Conservation (phyloP, 2,113 vertebrate genomes). For the Bubo scandiacus region DNA sequence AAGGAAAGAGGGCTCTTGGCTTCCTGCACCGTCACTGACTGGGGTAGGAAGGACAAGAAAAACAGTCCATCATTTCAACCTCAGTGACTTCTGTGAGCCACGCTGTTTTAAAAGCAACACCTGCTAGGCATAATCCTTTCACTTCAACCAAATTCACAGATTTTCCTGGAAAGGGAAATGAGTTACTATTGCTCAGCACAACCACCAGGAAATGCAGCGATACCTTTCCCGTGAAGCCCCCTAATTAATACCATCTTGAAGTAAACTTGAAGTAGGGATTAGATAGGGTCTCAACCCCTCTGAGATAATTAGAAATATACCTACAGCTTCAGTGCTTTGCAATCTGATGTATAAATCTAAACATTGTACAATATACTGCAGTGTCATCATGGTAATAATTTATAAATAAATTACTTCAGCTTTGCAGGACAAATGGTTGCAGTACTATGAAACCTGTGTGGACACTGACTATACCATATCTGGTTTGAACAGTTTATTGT, state of each 20-base stretch:
- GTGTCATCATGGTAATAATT: not conserved
- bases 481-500: not conserved
- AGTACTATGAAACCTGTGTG: not conserved
- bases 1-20: not conserved
- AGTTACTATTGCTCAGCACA: not conserved
- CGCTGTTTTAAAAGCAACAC: not conserved
- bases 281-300: fast-evolving
- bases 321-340: not conserved
- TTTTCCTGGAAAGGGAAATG: not conserved
- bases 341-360: not conserved
- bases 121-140: not conserved
- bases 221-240: not conserved
- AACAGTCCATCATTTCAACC: not conserved
- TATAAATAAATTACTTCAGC: not conserved
- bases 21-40: not conserved
- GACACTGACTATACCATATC: not conserved
- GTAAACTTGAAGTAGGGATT: not conserved
- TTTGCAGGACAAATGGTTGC: not conserved
- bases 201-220: not conserved
- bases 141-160: not conserved
- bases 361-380: not conserved
- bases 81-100: not conserved
- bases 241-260: not conserved
- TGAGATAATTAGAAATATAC: not conserved
- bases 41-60: not conserved